Evolutionary conservation across 1,140 invertebrate genomes (phyloP).

Genomic region (Pachypsylla venusta): DNA sequence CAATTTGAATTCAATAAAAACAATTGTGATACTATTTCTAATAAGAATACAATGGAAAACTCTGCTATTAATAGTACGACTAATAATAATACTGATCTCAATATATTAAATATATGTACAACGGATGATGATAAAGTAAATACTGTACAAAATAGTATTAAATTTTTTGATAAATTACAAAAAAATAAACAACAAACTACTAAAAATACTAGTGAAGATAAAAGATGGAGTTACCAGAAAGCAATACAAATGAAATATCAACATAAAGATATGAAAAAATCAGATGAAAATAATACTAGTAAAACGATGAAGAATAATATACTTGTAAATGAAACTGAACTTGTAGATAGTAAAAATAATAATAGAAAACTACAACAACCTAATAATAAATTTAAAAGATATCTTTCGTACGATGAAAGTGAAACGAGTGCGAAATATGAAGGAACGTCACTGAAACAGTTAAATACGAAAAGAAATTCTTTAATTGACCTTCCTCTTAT

Average conservation of each 20-base stretch:
- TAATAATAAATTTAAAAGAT: background rate
- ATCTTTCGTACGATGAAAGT: slow-evolving; percentile 6
- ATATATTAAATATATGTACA: slow-evolving; percentile 6
- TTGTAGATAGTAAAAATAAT: background rate
- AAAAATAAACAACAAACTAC: background rate
- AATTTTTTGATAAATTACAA: slow-evolving; percentile 2
- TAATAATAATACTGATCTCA: background rate
- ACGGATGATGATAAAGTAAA: slow-evolving; percentile 22
- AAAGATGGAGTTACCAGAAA: slow-evolving; percentile 5
- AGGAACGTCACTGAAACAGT: too few relatives aligned
- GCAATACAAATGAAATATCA: background rate
- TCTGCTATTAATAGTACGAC: background rate
- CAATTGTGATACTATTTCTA: background rate
- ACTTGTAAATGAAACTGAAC: background rate
- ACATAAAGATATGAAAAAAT: background rate
- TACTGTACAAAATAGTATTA: slow-evolving; percentile 1
- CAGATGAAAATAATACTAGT: background rate
- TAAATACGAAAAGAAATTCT: too few relatives aligned
- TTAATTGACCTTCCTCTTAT: too few relatives aligned
- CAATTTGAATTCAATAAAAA: background rate
- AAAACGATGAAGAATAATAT: background rate
- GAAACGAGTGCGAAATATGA: too few relatives aligned
- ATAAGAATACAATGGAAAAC: background rate
- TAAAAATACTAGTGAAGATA: background rate
- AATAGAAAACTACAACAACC: background rate